phyloP scores from a whole-genome alignment of 2,888 invertebrate species.

The Oxytorus armatus region DNA sequence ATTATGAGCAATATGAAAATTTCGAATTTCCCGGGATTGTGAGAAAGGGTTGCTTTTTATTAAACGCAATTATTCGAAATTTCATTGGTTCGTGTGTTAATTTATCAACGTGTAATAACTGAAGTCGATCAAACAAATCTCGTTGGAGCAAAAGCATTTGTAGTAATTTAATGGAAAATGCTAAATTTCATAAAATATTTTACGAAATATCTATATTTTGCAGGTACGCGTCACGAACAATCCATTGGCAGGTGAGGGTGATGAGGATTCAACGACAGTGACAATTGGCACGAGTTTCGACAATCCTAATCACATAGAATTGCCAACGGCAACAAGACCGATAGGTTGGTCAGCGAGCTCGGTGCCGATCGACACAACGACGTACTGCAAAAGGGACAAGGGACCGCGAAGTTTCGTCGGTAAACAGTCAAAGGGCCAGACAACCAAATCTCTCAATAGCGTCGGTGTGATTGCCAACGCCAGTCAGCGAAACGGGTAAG shows the following conservation, averaged over 20 bases:
- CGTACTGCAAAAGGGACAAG: slow-evolving; percentile 89
- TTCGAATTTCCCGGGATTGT: too few relatives aligned
- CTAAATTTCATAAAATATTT: too few relatives aligned
- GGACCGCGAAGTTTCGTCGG: slow-evolving; percentile 76
- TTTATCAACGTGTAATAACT: too few relatives aligned
- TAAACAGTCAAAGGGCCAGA: slow-evolving; percentile 66
- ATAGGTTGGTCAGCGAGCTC: slow-evolving; percentile 77
- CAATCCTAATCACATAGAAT: slow-evolving; percentile 90
- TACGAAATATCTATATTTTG: slow-evolving; percentile 16
- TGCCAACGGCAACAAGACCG: slow-evolving; percentile 85
- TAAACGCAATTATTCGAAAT: too few relatives aligned
- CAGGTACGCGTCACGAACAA: slow-evolving; percentile 92
- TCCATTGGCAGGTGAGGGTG: slow-evolving; percentile 87
- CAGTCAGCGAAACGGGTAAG: slow-evolving; percentile 80
- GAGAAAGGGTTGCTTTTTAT: too few relatives aligned
- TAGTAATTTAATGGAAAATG: too few relatives aligned
- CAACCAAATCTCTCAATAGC: slow-evolving; percentile 62
- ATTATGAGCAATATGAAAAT: too few relatives aligned
- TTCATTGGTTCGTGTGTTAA: too few relatives aligned
- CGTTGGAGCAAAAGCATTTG: too few relatives aligned
- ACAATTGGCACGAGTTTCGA: slow-evolving; percentile 90
- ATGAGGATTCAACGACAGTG: slow-evolving; percentile 74
- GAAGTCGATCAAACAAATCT: too few relatives aligned
- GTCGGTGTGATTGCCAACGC: slow-evolving; percentile 52
- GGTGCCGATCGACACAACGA: slow-evolving; percentile 87